phyloP scores from a whole-genome alignment of 2,113 vertebrate genomes.

The Tauraco erythrolophus region DNA sequence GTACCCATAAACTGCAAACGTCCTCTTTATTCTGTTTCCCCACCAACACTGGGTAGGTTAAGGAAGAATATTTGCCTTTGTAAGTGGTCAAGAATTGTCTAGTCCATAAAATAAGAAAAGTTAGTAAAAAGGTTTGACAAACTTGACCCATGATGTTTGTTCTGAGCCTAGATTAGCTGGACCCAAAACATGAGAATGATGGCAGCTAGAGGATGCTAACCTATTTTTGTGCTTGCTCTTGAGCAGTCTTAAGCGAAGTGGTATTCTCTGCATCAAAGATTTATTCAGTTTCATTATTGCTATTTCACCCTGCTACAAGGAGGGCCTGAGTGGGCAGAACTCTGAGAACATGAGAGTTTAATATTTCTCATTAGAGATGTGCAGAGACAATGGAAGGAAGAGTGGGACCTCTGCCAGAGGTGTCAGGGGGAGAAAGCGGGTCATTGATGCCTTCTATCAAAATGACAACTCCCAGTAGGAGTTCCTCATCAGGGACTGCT shows the following conservation, averaged over 20 bases:
- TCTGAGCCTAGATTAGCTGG: neutral
- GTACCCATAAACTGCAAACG: neutral
- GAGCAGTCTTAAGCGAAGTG: neutral
- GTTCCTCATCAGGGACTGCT: neutral
- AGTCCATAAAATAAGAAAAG: neutral
- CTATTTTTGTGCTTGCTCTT: neutral
- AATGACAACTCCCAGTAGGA: conserved; percentile 24
- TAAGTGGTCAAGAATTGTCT: neutral
- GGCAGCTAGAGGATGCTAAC: neutral
- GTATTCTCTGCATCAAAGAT: neutral
- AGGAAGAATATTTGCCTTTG: neutral
- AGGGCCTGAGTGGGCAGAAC: neutral
- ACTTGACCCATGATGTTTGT: neutral
- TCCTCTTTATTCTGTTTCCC: neutral
- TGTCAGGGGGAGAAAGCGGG: neutral
- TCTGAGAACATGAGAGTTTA: neutral
- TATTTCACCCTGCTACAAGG: neutral
- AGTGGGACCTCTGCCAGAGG: conserved; percentile 24
- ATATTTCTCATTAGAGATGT: neutral
- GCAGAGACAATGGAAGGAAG: neutral
- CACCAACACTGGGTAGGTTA: neutral
- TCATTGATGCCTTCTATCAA: conserved; percentile 33
- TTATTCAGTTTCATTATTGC: neutral
- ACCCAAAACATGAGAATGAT: neutral
- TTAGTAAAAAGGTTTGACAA: neutral